Percentiles rank a stretch among this genome's conserved stretches.
These are phyloP conservation scores for Tachypleus tridentatus DNA, from an alignment of 1,140 invertebrate genomes.

Conservation along the genomic window DNA sequence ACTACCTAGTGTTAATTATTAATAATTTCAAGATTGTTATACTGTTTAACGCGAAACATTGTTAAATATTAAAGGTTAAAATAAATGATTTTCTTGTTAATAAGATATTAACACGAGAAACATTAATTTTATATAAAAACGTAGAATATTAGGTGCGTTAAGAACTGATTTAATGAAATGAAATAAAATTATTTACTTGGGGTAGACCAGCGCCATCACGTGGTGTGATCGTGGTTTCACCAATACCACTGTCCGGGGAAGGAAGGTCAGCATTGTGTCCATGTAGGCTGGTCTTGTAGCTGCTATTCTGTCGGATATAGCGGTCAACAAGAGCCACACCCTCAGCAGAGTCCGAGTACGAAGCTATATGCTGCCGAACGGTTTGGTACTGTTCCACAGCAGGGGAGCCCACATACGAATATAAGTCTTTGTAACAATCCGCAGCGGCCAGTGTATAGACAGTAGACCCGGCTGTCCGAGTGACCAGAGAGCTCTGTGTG, in stretches of 20 bases:
- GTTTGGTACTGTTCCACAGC: constrained; percentile 18
- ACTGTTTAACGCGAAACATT: too few relatives aligned
- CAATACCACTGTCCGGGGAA: constrained; percentile 81
- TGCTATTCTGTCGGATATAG: constrained; percentile 37
- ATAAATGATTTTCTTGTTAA: too few relatives aligned
- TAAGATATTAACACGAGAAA: too few relatives aligned
- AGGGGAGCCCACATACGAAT: neutral
- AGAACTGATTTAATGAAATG: neutral
- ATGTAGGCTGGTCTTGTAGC: constrained; percentile 17
- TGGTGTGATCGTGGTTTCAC: constrained; percentile 77
- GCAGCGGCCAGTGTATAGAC: neutral
- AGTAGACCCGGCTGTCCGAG: neutral
- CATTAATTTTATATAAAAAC: too few relatives aligned
- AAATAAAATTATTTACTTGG: constrained; percentile 51
- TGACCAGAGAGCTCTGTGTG: neutral
- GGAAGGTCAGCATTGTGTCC: constrained; percentile 73
- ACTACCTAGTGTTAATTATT: too few relatives aligned
- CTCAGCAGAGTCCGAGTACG: constrained; percentile 1
- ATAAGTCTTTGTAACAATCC: neutral
- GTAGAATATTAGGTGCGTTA: too few relatives aligned
- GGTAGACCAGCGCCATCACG: constrained; percentile 52
- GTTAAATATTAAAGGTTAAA: too few relatives aligned
- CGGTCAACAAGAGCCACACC: constrained; percentile 35
- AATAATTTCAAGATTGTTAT: too few relatives aligned
- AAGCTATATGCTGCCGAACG: constrained; percentile 13